Percentiles rank a stretch among this genome's conserved stretches.
phyloP scores from a whole-genome alignment of 2,113 vertebrate species.

The Sterna hirundo region DNA sequence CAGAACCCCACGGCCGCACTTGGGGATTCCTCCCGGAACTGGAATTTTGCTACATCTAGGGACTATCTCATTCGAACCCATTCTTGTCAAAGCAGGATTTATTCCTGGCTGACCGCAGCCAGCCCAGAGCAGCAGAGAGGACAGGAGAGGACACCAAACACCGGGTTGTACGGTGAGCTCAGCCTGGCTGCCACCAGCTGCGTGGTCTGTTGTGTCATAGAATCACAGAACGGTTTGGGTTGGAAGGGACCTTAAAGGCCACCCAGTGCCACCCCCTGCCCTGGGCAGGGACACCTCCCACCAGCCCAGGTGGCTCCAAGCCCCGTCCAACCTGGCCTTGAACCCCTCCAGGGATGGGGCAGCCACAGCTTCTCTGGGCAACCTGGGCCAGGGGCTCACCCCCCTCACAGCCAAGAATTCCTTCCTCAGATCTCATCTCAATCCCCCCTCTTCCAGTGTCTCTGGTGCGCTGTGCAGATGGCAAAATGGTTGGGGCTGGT shows the following conservation, averaged over 20 bases:
- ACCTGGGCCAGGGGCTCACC: no score
- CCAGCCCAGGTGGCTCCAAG: no score
- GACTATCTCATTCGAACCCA: not conserved
- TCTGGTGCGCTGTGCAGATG: not conserved
- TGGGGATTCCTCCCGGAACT: not conserved
- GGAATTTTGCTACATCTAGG: rapidly evolving
- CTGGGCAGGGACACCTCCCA: no score
- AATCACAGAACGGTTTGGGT: no score
- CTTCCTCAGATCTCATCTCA: no score
- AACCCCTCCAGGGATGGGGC: no score
- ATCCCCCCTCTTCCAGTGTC: not conserved
- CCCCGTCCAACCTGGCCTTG: no score
- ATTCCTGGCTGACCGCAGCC: not conserved
- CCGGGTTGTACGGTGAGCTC: not conserved
- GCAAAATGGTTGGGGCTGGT: not conserved
- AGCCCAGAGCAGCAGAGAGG: not conserved
- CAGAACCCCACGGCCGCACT: not conserved
- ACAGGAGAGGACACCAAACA: not conserved
- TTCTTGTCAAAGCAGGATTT: not conserved
- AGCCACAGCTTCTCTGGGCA: no score
- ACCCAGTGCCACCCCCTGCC: no score
- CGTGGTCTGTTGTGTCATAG: no score
- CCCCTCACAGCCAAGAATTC: no score
- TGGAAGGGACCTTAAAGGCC: no score
- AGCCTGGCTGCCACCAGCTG: not conserved